phyloP scores from a whole-genome alignment of 2,888 invertebrate species.

The Archips xylosteana region DNA sequence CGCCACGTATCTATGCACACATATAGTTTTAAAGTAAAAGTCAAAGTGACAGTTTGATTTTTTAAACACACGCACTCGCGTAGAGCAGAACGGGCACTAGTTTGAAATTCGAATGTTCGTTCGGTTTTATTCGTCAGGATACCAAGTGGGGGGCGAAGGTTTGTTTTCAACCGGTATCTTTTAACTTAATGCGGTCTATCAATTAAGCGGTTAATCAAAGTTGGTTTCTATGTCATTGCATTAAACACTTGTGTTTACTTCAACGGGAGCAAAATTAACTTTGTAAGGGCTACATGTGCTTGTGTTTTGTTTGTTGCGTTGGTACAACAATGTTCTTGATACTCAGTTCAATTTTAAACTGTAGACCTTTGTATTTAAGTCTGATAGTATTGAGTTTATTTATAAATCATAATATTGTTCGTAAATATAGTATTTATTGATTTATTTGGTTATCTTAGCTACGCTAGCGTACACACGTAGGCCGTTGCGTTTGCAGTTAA shows the following conservation, averaged over 20 bases:
- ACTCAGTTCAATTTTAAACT: background rate
- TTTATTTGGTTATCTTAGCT: conserved; percentile 33
- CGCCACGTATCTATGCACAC: conserved; percentile 46
- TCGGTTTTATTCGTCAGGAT: conserved; percentile 68
- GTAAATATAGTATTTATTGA: conserved; percentile 1
- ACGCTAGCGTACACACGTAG: conserved; percentile 65
- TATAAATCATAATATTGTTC: background rate
- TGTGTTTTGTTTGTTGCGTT: conserved; percentile 42
- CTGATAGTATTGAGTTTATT: background rate
- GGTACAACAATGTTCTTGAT: background rate
- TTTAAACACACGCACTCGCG: conserved; percentile 45
- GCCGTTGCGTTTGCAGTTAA: conserved; percentile 44
- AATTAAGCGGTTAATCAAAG: conserved; percentile 9
- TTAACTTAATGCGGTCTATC: conserved; percentile 18
- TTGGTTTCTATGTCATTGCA: background rate
- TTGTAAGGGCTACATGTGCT: conserved; percentile 46
- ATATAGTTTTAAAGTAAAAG: conserved; percentile 45
- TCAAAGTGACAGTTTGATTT: conserved; percentile 35
- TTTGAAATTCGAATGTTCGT: conserved; percentile 61
- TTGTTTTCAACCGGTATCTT: conserved; percentile 57
- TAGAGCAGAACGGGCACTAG: conserved; percentile 54
- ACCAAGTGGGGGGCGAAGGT: conserved; percentile 54
- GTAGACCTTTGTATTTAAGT: background rate
- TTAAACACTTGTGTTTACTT: background rate
- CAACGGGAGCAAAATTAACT: conserved; percentile 9